Conservation (phyloP, 1,140 invertebrate species). For the Akabosia matsudoensis region DNA sequence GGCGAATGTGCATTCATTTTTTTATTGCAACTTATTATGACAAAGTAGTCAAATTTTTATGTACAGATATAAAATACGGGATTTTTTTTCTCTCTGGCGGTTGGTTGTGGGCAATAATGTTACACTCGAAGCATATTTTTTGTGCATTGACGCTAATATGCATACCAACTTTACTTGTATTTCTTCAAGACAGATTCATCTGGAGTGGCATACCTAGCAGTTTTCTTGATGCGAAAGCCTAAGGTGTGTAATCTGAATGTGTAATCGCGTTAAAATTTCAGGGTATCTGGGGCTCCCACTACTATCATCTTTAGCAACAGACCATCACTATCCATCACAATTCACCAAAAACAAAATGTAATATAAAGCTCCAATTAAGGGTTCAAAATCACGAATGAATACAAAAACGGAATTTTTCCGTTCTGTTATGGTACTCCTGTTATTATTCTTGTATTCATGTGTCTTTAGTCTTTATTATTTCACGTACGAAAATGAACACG, state of each 20-base stretch:
- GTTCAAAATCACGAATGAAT: slow-evolving; percentile 17
- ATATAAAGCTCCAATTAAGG: slow-evolving; percentile 17
- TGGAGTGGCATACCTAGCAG: no score
- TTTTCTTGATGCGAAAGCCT: not conserved
- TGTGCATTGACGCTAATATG: no score
- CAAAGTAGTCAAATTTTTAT: slow-evolving; percentile 19
- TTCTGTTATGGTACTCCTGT: not conserved
- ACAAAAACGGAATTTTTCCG: not conserved
- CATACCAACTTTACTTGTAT: no score
- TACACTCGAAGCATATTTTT: no score
- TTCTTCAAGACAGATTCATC: no score
- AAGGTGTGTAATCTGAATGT: slow-evolving; percentile 13
- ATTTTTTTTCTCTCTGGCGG: no score
- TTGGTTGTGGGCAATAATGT: no score
- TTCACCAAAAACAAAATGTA: no score
- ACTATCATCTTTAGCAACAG: no score
- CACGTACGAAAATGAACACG: no score
- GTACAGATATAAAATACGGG: not conserved
- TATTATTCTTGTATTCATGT: not conserved
- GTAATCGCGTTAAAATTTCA: slow-evolving; percentile 19
- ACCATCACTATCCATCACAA: slow-evolving; percentile 5
- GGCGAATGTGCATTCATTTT: not conserved
- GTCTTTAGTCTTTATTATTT: no score
- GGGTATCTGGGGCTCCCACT: not conserved
- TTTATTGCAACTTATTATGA: slow-evolving; percentile 15